Conservation (phyloP, 2,888 invertebrate genomes). For the Ochropleura leucogaster region DNA sequence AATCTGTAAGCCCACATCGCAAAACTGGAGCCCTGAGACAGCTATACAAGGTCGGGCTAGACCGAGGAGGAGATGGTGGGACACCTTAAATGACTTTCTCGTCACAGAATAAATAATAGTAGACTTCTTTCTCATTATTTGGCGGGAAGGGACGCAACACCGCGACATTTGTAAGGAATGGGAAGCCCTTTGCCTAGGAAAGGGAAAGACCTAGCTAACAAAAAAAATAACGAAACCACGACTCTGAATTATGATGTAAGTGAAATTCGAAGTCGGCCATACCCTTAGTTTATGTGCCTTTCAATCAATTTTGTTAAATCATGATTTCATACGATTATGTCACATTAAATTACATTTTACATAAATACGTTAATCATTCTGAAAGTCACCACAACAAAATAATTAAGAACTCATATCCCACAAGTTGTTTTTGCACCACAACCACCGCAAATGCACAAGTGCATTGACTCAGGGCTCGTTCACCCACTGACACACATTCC, state of each 20-base stretch:
- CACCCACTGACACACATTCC: constrained; percentile 86
- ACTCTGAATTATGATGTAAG: not conserved
- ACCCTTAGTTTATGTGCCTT: not conserved
- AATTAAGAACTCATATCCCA: constrained; percentile 56
- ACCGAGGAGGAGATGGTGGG: no score
- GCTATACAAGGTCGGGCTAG: no score
- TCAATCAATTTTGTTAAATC: not conserved
- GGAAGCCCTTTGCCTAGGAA: no score
- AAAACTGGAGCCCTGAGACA: no score
- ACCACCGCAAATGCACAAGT: constrained; percentile 69
- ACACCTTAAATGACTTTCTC: no score
- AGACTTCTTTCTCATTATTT: no score
- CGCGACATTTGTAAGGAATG: no score
- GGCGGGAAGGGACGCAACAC: no score
- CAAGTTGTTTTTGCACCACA: constrained; percentile 53
- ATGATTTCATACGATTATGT: constrained; percentile 4
- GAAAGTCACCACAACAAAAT: constrained; percentile 40
- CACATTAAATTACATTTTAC: constrained; percentile 10
- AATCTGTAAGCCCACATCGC: no score
- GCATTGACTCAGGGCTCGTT: constrained; percentile 81
- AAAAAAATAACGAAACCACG: not conserved
- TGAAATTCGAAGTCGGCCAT: not conserved
- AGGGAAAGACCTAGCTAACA: no score
- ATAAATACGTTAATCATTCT: constrained; percentile 27
- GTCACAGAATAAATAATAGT: no score